Evolutionary conservation across 2,797 vertebrate species (phyloP).

Genomic region (Thaleichthys pacificus): DNA sequence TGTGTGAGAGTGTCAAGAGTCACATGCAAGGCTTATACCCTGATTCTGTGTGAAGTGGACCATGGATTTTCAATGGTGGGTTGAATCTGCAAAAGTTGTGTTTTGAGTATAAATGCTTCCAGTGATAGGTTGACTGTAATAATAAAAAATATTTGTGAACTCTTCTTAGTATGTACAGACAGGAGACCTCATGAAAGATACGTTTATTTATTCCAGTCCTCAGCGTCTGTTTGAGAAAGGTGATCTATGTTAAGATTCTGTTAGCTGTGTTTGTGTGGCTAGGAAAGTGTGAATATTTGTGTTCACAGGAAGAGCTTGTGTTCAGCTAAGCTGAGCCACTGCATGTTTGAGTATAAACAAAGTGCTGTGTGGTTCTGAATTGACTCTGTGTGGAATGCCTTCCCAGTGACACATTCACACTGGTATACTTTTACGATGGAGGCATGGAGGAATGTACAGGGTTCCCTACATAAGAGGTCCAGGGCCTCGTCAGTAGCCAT

Average conservation of each 20-base stretch:
- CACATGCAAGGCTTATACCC: constrained; percentile 1
- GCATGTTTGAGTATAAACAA: constrained; percentile 37
- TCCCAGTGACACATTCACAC: constrained; percentile 30
- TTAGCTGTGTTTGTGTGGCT: constrained; percentile 38
- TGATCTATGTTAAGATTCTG: constrained; percentile 32
- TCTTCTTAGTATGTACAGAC: too few relatives aligned
- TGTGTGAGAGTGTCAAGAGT: constrained; percentile 13
- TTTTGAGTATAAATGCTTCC: neutral
- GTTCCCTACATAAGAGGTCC: too few relatives aligned
- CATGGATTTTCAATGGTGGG: neutral
- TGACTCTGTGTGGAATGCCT: constrained; percentile 30
- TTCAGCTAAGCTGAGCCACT: constrained; percentile 18
- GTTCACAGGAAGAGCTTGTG: constrained; percentile 57
- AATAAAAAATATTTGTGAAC: neutral
- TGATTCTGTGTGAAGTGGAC: neutral
- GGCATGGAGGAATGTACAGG: constrained; percentile 45
- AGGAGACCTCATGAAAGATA: too few relatives aligned
- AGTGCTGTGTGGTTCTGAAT: constrained; percentile 44
- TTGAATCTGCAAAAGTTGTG: neutral
- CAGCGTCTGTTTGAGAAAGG: constrained; percentile 30
- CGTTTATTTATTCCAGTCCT: constrained; percentile 28
- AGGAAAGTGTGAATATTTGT: constrained; percentile 54
- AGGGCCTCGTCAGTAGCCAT: too few relatives aligned
- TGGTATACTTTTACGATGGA: constrained; percentile 36
- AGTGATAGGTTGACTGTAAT: neutral